phyloP scores from a whole-genome alignment of 2,113 vertebrate genomes.

The Rhineura floridana region DNA sequence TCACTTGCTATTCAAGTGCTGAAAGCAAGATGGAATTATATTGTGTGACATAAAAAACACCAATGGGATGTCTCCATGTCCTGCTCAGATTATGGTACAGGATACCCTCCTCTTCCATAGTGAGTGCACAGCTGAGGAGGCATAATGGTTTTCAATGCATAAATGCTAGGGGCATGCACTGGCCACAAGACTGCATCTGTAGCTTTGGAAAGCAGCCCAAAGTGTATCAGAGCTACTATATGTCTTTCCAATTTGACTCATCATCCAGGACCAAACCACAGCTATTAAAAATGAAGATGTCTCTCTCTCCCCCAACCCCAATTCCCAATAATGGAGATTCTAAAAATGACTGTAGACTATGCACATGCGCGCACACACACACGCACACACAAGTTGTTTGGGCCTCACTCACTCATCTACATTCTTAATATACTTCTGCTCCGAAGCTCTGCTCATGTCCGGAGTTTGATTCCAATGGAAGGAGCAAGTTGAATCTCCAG shows the following conservation, averaged over 20 bases:
- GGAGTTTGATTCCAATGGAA: too few species aligned
- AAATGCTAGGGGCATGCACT: not conserved
- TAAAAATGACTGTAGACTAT: too few species aligned
- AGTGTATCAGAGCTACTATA: too few species aligned
- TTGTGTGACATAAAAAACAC: not conserved
- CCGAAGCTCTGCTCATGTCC: too few species aligned
- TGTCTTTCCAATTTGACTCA: too few species aligned
- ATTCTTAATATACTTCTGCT: not conserved
- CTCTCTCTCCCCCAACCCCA: too few species aligned
- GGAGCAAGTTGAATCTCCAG: too few species aligned
- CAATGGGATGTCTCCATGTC: not conserved
- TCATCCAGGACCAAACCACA: too few species aligned
- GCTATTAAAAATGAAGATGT: too few species aligned
- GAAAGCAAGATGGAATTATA: not conserved
- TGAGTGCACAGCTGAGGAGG: not conserved
- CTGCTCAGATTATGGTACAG: not conserved
- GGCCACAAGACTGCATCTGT: not conserved
- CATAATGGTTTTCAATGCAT: not conserved
- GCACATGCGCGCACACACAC: not conserved
- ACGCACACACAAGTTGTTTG: not conserved
- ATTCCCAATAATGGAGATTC: too few species aligned
- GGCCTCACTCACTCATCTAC: not conserved
- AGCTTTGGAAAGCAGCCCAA: too few species aligned
- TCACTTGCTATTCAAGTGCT: not conserved
- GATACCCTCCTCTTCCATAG: not conserved